A percentile compares a stretch with the other conserved stretches of the same genome.
phyloP scores from a whole-genome alignment of 1,140 invertebrate genomes.

The Spodoptera litura region DNA sequence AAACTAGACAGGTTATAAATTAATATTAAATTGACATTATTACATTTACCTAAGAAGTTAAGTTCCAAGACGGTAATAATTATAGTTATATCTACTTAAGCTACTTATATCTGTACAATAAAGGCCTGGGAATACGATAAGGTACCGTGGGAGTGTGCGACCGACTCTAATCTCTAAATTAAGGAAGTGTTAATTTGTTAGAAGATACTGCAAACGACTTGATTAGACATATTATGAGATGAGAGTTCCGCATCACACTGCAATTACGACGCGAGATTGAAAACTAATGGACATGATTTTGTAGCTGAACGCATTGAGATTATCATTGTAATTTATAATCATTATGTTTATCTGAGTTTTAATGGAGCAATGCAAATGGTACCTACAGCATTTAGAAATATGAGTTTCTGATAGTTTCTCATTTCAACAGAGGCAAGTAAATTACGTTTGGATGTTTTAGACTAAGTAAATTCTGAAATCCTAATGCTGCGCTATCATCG shows the following conservation, averaged over 20 bases:
- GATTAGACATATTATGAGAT: constrained; percentile 28
- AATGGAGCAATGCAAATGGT: too few relatives aligned
- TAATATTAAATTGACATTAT: constrained; percentile 18
- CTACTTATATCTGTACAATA: constrained; percentile 1
- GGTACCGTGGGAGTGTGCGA: constrained; percentile 43
- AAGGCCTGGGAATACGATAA: constrained; percentile 50
- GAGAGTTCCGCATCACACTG: constrained; percentile 15
- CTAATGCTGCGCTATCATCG: too few relatives aligned
- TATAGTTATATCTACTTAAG: constrained; percentile 2
- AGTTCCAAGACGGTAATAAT: background rate
- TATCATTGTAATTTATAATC: too few relatives aligned
- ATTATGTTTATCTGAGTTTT: background rate
- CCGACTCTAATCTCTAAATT: constrained; percentile 48
- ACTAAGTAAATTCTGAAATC: too few relatives aligned
- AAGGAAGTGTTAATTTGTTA: constrained; percentile 45
- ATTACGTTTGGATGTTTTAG: too few relatives aligned
- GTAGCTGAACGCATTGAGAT: background rate
- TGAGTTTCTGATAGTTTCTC: too few relatives aligned
- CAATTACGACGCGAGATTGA: constrained; percentile 14
- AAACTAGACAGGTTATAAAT: background rate
- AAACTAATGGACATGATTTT: constrained; percentile 21
- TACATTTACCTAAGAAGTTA: background rate
- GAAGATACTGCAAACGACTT: constrained; percentile 25
- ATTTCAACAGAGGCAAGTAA: too few relatives aligned
- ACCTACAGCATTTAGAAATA: too few relatives aligned